Base-by-base conservation (phyloP, 2,888 invertebrate genomes). In the Spodoptera picta region DNA sequence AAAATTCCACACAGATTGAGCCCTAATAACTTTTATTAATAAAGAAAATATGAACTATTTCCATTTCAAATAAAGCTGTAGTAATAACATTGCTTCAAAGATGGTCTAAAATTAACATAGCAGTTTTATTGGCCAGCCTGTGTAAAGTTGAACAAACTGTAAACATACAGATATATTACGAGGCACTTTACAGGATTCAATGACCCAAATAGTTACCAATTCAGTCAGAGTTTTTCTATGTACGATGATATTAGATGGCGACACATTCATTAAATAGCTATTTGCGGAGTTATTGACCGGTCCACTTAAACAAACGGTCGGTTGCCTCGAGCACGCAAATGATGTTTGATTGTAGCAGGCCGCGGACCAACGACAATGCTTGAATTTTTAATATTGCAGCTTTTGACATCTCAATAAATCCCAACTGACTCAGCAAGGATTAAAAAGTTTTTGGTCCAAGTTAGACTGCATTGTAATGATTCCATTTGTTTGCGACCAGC, bases 181-280 rank as follows among this genome's bases (percentile, higher is more conserved):
- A 60, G 73, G 60, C 57, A 62, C 63, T 71, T 70, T 66, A 50
- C 48, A 73, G 73, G 79, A 83, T 84, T 79, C 81, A 83, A 80
- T 87, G 90, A 88, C 87, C 88, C 71, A 88, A 89, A 90, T 90
- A 84, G 77, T 79, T 81, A 54, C 50, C 83, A 87, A 88, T 88
- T 87, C 75, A 80, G 60, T 56, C 58, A 55, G 66, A 79, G 73
- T 83, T 87, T 90, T 87, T 88, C 80, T 81, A 79, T 77, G 73
- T 67, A 64, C 62, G 69, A 75, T 62, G 77, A 69, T 76, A 77
- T 80, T 74, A 75, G 77, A 65, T 76, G 82, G 83, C 82, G 82
- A 81, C 85, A 78, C 67, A 73, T 81, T 83, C 67, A 81, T 83
- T 86, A 72, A 77, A 82, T 77, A 73, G 79, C 78, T 79, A 83